phyloP scores from a whole-genome alignment of 2,888 invertebrate genomes.

The Cybosia mesomella region DNA sequence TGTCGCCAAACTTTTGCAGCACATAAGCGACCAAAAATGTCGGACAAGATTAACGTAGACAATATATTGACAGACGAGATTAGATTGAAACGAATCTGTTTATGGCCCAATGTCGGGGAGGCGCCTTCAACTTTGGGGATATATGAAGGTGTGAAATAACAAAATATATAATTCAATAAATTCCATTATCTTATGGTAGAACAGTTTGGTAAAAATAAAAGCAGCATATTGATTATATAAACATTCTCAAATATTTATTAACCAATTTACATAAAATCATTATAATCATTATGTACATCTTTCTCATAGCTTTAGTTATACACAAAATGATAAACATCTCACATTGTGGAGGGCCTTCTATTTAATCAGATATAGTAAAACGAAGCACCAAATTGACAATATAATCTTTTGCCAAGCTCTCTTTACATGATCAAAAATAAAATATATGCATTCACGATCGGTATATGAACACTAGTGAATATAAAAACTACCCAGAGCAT shows the following conservation, averaged over 20 bases:
- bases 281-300: slow-evolving; percentile 85
- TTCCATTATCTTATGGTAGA: no score
- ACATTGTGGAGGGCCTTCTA: slow-evolving; percentile 85
- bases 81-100: no score
- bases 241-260: slow-evolving; percentile 87
- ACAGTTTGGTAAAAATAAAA: slow-evolving; percentile 55
- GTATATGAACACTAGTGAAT: slow-evolving; percentile 46
- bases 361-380: slow-evolving; percentile 80
- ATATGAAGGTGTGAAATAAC: neutral
- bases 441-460: slow-evolving; percentile 56
- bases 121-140: neutral
- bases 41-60: no score
- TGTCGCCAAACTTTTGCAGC: no score
- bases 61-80: no score
- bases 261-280: slow-evolving; percentile 87
- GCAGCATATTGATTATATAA: slow-evolving; percentile 80
- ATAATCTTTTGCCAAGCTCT: slow-evolving; percentile 82
- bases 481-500: slow-evolving; percentile 51
- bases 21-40: no score
- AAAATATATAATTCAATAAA: no score
- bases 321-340: slow-evolving; percentile 82
- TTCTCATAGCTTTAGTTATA: slow-evolving; percentile 84
- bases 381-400: slow-evolving; percentile 84
- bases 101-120: no score
- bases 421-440: slow-evolving; percentile 70